A percentile compares a stretch with the other conserved stretches of the same genome.
These are phyloP conservation scores for Periophthalmus magnuspinnatus DNA, from an alignment of 2,797 vertebrate species.

Conservation along the genomic window DNA sequence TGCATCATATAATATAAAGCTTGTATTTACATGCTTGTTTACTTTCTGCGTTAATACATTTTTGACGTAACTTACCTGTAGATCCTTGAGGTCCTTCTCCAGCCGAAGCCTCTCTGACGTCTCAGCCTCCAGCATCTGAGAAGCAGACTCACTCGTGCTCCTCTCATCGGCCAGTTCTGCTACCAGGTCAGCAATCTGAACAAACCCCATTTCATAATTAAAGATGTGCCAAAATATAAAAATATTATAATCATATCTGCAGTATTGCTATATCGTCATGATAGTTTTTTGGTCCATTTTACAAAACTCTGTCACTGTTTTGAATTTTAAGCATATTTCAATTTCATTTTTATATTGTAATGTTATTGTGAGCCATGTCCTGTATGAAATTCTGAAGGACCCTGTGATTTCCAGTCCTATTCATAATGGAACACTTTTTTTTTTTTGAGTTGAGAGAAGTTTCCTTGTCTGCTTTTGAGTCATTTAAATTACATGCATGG, in stretches of 20 bases:
- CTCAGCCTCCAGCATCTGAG: conserved; percentile 92
- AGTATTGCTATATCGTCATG: too few species aligned
- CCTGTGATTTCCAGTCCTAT: too few species aligned
- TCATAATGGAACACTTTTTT: too few species aligned
- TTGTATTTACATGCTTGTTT: not conserved
- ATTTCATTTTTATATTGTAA: too few species aligned
- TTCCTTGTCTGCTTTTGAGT: too few species aligned
- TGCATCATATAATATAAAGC: conserved; percentile 53
- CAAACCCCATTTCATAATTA: not conserved
- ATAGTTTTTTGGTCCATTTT: too few species aligned
- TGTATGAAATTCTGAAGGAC: too few species aligned
- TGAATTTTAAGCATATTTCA: too few species aligned
- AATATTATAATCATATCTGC: too few species aligned
- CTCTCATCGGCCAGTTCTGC: conserved; percentile 95
- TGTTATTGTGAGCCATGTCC: too few species aligned
- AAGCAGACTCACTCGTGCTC: conserved; percentile 92
- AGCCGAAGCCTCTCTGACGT: conserved; percentile 89
- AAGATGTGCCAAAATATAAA: not conserved
- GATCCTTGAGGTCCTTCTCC: conserved; percentile 94
- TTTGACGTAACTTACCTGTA: conserved; percentile 80
- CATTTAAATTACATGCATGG: not conserved
- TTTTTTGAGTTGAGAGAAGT: too few species aligned
- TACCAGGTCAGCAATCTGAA: conserved; percentile 90
- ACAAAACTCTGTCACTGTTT: too few species aligned
- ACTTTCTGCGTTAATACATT: conserved; percentile 6